Conservation (phyloP, 2,797 vertebrate genomes). For the Nyctibius grandis region DNA sequence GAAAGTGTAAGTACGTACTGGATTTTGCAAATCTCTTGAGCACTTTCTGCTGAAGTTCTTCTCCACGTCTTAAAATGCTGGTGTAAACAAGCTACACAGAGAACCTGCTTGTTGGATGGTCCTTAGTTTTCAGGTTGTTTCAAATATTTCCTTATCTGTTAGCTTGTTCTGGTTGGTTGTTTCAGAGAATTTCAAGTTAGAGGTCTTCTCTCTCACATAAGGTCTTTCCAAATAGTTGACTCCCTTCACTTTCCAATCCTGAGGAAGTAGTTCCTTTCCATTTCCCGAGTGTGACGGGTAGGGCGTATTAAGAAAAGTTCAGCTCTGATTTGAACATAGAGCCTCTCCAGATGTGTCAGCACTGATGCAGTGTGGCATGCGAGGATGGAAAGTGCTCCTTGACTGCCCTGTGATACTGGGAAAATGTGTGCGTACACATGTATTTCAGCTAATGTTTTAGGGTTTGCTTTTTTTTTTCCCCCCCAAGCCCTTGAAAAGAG, state of each 20-base stretch:
- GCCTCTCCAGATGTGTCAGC: background rate
- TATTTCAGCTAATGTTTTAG: background rate
- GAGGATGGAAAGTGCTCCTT: background rate
- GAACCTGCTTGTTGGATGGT: background rate
- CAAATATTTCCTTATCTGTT: background rate
- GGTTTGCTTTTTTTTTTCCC: background rate
- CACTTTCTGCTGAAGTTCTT: background rate
- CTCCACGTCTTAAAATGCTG: background rate
- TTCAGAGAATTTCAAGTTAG: background rate
- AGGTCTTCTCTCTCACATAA: background rate
- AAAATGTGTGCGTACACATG: too few relatives aligned
- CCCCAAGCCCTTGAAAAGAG: background rate
- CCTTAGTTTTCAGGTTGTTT: background rate
- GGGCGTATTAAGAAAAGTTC: background rate
- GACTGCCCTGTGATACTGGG: background rate
- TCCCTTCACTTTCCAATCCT: background rate
- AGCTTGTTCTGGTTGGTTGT: background rate
- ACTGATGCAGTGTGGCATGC: background rate
- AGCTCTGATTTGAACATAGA: background rate
- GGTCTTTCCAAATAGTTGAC: background rate
- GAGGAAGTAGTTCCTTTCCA: background rate
- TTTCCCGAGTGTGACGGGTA: background rate
- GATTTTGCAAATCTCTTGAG: background rate
- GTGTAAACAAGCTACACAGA: background rate
- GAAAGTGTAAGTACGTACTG: background rate